A percentile compares a stretch with the other conserved stretches of the same genome.
These are phyloP conservation scores for Catharus bicknelli DNA, from an alignment of 2,113 vertebrate species.

Conservation along the genomic window DNA sequence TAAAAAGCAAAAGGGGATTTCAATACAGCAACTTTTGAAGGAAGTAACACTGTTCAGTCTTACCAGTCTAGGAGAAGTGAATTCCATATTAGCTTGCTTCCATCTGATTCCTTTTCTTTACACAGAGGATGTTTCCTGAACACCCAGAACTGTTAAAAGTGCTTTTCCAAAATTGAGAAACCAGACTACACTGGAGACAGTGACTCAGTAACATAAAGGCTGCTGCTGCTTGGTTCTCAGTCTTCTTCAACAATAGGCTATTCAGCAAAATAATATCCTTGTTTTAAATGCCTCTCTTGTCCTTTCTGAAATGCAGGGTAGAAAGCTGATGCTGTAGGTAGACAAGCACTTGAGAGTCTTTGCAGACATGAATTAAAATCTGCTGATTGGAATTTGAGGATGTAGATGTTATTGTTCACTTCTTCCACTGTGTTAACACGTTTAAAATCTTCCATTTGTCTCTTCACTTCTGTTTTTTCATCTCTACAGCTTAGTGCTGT, in stretches of 20 bases:
- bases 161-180: background rate
- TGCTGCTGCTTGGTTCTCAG: background rate
- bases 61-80: background rate
- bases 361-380: background rate
- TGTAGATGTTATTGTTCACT: background rate
- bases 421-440: background rate
- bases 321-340: background rate
- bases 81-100: background rate
- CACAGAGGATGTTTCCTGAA: background rate
- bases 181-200: background rate
- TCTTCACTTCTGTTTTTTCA: background rate
- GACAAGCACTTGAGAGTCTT: background rate
- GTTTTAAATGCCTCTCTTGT: background rate
- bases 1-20: background rate
- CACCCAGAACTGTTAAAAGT: background rate
- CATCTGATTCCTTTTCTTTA: background rate
- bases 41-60: background rate
- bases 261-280: background rate
- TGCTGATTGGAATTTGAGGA: background rate
- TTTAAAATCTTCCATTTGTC: conserved; percentile 2
- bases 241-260: background rate
- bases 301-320: background rate
- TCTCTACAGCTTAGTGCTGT: background rate
- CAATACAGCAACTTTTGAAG: background rate
- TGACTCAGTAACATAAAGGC: background rate